Base-by-base conservation (phyloP, 2,888 invertebrate species). In the Amitus sp. region DNA sequence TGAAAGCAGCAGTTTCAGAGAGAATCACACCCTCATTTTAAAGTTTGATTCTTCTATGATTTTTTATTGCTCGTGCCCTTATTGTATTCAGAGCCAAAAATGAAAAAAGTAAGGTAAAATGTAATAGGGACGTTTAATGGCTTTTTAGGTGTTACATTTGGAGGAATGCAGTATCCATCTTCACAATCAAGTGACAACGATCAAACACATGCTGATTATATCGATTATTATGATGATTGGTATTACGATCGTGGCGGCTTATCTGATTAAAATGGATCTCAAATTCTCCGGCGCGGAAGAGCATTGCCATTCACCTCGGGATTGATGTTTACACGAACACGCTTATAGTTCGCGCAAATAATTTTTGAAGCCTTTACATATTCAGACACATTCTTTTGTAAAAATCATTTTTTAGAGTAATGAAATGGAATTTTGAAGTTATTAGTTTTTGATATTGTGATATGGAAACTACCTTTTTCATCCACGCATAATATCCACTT, bases 191-290 rank as follows among this genome's bases (percentile, higher is more conserved):
- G 66, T 88, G 17, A 82, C 82, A 49, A 80, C 81, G 23, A 81
- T 84, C 13, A 86, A 86, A 68, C 82, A 84, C 68, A 75, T 86
- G 46, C 85, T 87, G 72, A 81, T 85, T 58, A 74, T 85, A 2
- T 85, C 85, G n/a, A 78, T 87, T 40, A 68, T 84, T 30, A 69
- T 87, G 34, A 79, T 86, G 37, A 51, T 86, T 10, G 66, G 83
- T 33, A 70, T 85, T 12, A 83, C 82, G 12, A 71, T 83, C 28
- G 79, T 79, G 2, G 73, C 85, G 30, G 76, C 83, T 10, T 85
- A 84, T 69, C 74, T 85, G 52, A 69, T 86, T 39, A 83, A 82
- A 68, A 74, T 77, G 7, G 83, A 84, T 62, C 73, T 78, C 49
- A 69, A 76, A 62, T 71, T 72, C 43, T 56, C 69, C 12, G 56